A percentile compares a stretch with the other conserved stretches of the same genome.
Conservation (phyloP, 1,140 invertebrate species). For the Saccostrea cuccullata region DNA sequence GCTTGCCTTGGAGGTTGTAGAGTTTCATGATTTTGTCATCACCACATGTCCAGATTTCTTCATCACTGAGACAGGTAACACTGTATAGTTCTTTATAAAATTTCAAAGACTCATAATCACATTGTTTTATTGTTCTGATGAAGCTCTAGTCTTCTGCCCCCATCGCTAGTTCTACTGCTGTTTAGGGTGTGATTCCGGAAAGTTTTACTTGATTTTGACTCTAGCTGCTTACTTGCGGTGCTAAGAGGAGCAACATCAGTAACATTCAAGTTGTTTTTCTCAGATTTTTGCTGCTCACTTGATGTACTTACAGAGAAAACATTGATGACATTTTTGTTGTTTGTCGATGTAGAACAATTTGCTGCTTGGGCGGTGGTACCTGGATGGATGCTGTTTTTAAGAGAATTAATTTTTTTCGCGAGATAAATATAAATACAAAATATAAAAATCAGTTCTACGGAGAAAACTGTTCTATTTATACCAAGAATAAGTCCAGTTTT, state of each 20-base stretch:
- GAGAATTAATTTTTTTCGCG: not conserved
- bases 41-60: too few species aligned
- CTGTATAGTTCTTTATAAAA: too few species aligned
- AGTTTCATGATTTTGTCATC: too few species aligned
- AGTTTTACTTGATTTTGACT: not conserved
- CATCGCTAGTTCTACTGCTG: not conserved
- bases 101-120: too few species aligned
- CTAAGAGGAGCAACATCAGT: not conserved
- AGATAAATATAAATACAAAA: not conserved
- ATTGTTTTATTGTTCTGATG: too few species aligned
- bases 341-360: too few species aligned
- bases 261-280: not conserved
- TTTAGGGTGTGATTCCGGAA: too few species aligned
- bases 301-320: too few species aligned
- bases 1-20: too few species aligned
- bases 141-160: too few species aligned
- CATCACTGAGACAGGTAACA: too few species aligned
- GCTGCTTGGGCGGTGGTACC: not conserved
- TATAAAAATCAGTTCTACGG: not conserved
- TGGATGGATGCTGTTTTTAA: not conserved
- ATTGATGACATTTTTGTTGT: too few species aligned
- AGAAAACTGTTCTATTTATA: not conserved
- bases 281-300: not conserved
- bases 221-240: not conserved
- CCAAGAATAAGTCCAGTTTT: not conserved